phyloP scores from a whole-genome alignment of 2,113 vertebrate genomes.

The Larimichthys crocea region DNA sequence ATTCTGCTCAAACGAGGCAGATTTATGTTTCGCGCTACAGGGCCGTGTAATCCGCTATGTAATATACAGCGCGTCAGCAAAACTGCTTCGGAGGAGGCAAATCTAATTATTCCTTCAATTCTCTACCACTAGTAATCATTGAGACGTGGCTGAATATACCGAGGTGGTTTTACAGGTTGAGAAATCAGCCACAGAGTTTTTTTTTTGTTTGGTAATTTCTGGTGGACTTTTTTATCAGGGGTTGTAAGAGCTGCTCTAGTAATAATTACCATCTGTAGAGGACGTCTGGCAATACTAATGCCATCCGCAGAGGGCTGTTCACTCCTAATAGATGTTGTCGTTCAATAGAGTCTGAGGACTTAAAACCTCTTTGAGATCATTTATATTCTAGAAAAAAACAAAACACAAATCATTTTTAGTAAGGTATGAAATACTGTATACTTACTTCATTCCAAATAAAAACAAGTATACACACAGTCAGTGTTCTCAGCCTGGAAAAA shows the following conservation, averaged over 20 bases:
- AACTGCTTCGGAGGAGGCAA: conserved; percentile 30
- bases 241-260: conserved; percentile 47
- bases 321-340: conserved; percentile 65
- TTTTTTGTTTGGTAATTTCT: conserved; percentile 45
- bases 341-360: conserved; percentile 28
- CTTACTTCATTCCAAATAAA: neutral
- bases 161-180: conserved; percentile 33
- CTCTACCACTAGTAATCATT: conserved; percentile 31
- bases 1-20: conserved; percentile 31
- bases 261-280: conserved; percentile 68
- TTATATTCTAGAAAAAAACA: neutral
- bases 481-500: neutral
- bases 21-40: conserved; percentile 3
- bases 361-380: neutral
- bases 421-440: neutral
- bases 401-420: neutral
- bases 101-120: conserved; percentile 54
- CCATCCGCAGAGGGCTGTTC: conserved; percentile 67
- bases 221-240: conserved; percentile 35
- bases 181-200: conserved; percentile 29
- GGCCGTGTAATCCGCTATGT: conserved; percentile 8
- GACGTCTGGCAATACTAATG: conserved; percentile 64
- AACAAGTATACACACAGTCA: neutral
- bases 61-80: conserved; percentile 39
- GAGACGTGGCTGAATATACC: conserved; percentile 29